Percentiles rank a stretch among this genome's conserved stretches.
These are phyloP conservation scores for Drosophila nikananu DNA, from an alignment of 1,140 invertebrate genomes.

Conservation along the genomic window DNA sequence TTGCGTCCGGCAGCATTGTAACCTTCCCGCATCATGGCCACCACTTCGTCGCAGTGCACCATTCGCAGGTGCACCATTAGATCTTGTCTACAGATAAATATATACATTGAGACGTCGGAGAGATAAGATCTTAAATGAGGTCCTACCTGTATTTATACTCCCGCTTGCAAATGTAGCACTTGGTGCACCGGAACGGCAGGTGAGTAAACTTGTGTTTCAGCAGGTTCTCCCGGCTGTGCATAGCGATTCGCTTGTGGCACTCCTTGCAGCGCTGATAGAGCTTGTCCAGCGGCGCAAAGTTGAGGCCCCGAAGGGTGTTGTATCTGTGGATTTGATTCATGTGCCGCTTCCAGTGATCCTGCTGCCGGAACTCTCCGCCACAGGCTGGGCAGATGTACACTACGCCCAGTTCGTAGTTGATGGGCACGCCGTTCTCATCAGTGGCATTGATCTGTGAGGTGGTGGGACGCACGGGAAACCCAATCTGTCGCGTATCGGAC, in stretches of 20 bases:
- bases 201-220: conserved; percentile 84
- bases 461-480: conserved; percentile 45
- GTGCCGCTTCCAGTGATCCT: conserved; percentile 78
- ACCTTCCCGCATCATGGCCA: conserved; percentile 68
- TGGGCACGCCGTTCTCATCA: conserved; percentile 66
- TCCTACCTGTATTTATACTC: conserved; percentile 78
- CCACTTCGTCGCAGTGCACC: conserved; percentile 71
- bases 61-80: conserved; percentile 82
- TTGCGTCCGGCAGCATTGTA: conserved; percentile 58
- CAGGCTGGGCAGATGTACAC: conserved; percentile 78
- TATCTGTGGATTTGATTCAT: conserved; percentile 75
- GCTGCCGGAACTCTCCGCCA: conserved; percentile 66
- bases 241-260: conserved; percentile 78
- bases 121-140: background rate
- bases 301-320: conserved; percentile 73
- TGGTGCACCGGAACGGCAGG: conserved; percentile 73
- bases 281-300: conserved; percentile 77
- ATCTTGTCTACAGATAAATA: conserved; percentile 57
- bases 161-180: conserved; percentile 74
- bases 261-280: conserved; percentile 77
- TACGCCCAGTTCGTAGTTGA: conserved; percentile 79
- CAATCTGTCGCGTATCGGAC: background rate
- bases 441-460: conserved; percentile 75
- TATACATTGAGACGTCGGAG: too few relatives aligned
- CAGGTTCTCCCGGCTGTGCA: conserved; percentile 81